Evolutionary conservation across 2,888 invertebrate species (phyloP).

Genomic region (Chorisops tibialis): DNA sequence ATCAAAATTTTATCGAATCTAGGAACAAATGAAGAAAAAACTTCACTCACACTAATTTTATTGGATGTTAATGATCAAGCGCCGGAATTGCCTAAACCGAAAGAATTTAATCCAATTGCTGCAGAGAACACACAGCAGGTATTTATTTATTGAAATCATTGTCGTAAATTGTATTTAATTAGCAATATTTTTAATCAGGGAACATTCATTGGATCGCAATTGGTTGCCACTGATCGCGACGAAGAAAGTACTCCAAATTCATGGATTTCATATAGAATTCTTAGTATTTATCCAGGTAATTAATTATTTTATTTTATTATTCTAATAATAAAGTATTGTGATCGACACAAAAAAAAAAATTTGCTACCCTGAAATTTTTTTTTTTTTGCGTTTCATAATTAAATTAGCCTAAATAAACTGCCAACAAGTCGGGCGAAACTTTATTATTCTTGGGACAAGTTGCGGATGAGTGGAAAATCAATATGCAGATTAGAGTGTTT

Average conservation of each 20-base stretch:
- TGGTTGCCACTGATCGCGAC: constrained; percentile 57
- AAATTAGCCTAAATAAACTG: no score
- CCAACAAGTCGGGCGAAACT: no score
- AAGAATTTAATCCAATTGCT: constrained; percentile 36
- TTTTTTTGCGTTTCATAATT: no score
- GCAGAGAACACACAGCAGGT: constrained; percentile 39
- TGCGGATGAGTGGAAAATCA: no score
- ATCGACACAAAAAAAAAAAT: no score
- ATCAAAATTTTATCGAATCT: not conserved
- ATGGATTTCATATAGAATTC: constrained; percentile 55
- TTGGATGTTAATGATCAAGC: constrained; percentile 62
- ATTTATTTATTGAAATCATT: constrained; percentile 22
- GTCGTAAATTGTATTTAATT: not conserved
- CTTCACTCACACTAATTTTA: constrained; percentile 51
- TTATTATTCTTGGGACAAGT: no score
- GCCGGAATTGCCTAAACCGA: constrained; percentile 53
- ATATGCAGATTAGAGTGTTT: no score
- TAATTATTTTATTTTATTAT: no score
- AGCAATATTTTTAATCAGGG: constrained; percentile 4
- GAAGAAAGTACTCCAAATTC: constrained; percentile 57
- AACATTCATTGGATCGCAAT: constrained; percentile 37
- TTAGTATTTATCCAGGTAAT: constrained; percentile 44
- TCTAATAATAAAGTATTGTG: no score
- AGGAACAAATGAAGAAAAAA: constrained; percentile 40
- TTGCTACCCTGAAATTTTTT: no score